Conservation (phyloP, 2,888 invertebrate species). For the Norana najaformis region DNA sequence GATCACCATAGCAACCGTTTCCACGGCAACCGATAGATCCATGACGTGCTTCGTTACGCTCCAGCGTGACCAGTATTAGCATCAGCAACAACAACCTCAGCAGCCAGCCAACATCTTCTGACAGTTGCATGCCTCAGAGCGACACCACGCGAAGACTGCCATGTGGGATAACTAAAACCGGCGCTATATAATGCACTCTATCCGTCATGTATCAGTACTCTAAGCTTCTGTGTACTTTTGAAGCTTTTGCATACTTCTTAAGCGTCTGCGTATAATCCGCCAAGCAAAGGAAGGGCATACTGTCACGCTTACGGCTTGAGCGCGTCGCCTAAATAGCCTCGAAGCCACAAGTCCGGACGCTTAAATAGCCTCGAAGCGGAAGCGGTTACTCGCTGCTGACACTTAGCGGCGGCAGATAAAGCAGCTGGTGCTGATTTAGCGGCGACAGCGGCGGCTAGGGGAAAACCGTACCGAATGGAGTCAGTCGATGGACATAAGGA, state of each 20-base stretch:
- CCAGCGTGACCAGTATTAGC: neutral
- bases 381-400: neutral
- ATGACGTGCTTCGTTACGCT: neutral
- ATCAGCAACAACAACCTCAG: neutral
- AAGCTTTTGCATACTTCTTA: neutral
- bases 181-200: neutral
- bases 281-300: neutral
- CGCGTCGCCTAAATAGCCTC: conserved; percentile 10
- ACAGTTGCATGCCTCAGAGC: neutral
- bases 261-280: neutral
- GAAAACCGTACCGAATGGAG: neutral
- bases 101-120: no score
- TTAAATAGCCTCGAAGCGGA: neutral
- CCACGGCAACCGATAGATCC: conserved; percentile 14
- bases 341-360: neutral
- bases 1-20: neutral
- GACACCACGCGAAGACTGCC: neutral
- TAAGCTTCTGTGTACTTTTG: no score
- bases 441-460: neutral
- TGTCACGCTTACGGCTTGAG: neutral
- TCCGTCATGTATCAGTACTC: neutral
- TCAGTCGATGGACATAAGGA: neutral
- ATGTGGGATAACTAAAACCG: neutral
- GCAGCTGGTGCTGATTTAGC: no score
- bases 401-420: no score